These are phyloP conservation scores for Haliclona indistincta DNA, from an alignment of 37 sponge, comb jelly and placozoan species.

Conservation along the genomic window DNA sequence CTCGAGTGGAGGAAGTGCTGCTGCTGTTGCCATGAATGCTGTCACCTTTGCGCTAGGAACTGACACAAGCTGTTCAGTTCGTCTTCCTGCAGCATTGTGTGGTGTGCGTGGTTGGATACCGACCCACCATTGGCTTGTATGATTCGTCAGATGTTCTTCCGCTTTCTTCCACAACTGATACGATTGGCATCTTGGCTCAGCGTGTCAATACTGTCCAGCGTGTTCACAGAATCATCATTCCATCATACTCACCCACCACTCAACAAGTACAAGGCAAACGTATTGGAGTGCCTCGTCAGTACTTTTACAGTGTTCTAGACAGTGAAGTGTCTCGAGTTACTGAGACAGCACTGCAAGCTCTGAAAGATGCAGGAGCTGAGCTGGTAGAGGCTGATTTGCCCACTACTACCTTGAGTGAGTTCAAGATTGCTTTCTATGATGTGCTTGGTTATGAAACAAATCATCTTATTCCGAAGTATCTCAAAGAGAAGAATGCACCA, in stretches of 20 bases:
- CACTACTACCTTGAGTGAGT: background rate
- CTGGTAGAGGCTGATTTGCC: constrained; percentile 17
- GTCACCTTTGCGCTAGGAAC: constrained; percentile 29
- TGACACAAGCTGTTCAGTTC: constrained; percentile 30
- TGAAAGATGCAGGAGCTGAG: constrained; percentile 19
- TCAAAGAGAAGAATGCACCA: constrained; percentile 16
- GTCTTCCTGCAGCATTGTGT: constrained; percentile 41
- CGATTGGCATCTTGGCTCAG: constrained; percentile 24
- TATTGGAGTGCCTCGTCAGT: constrained; percentile 38
- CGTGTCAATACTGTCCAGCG: constrained; percentile 11
- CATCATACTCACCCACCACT: constrained; percentile 23
- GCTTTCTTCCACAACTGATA: constrained; percentile 37
- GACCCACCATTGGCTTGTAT: constrained; percentile 28
- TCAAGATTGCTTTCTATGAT: background rate
- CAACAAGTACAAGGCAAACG: background rate
- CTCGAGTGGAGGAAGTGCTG: constrained; percentile 30
- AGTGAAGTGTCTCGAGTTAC: constrained; percentile 24
- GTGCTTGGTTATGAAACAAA: constrained; percentile 26
- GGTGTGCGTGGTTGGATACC: constrained; percentile 43
- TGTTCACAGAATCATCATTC: constrained; percentile 7
- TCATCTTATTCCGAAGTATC: constrained; percentile 18
- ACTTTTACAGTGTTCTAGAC: constrained; percentile 12
- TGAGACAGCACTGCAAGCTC: constrained; percentile 2
- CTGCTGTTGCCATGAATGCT: constrained; percentile 21
- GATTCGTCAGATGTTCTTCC: constrained; percentile 6